A percentile compares a stretch with the other conserved stretches of the same genome.
Evolutionary conservation across 2,888 invertebrate species (phyloP).

Genomic region (Drosophila sordidula): DNA sequence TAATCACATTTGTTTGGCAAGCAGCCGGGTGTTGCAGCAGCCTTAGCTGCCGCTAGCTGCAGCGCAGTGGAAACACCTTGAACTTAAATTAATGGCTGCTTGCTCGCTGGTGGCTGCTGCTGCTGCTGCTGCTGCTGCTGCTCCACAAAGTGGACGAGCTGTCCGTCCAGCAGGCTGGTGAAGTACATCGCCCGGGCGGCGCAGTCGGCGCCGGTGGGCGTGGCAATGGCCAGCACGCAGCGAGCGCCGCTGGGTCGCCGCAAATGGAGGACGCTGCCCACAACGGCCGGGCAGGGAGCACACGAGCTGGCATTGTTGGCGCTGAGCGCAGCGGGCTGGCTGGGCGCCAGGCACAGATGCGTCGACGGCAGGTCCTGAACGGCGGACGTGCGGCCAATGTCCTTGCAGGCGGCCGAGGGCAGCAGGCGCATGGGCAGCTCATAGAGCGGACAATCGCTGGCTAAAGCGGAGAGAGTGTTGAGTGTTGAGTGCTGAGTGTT

Average conservation of each 20-base stretch:
- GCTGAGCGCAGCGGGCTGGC: neutral
- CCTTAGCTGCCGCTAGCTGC: neutral
- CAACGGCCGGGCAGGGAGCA: slow-evolving; percentile 49
- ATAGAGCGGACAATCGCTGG: slow-evolving; percentile 59
- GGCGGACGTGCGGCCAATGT: slow-evolving; percentile 23
- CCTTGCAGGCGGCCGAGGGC: slow-evolving; percentile 43
- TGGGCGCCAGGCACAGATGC: slow-evolving; percentile 54
- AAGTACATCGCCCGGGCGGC: slow-evolving; percentile 47
- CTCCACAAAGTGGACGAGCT: slow-evolving; percentile 51
- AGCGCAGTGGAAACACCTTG: slow-evolving; percentile 3
- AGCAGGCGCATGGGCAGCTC: slow-evolving; percentile 67
- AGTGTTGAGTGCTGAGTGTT: too few species aligned
- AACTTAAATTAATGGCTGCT: neutral
- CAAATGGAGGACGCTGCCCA: slow-evolving; percentile 64
- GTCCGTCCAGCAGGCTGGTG: slow-evolving; percentile 46
- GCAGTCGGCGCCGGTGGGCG: slow-evolving; percentile 60
- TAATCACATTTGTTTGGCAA: slow-evolving; percentile 18
- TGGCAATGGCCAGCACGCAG: slow-evolving; percentile 66
- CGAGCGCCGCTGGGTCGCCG: slow-evolving; percentile 50
- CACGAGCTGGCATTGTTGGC: slow-evolving; percentile 36
- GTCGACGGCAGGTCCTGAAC: slow-evolving; percentile 32
- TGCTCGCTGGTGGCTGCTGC: too few species aligned
- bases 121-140: slow-evolving; percentile 14
- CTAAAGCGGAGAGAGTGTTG: slow-evolving; percentile 17
- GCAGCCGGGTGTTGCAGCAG: neutral